phyloP scores from a whole-genome alignment of 2,888 invertebrate species.

The Linhomoeus sp. region DNA sequence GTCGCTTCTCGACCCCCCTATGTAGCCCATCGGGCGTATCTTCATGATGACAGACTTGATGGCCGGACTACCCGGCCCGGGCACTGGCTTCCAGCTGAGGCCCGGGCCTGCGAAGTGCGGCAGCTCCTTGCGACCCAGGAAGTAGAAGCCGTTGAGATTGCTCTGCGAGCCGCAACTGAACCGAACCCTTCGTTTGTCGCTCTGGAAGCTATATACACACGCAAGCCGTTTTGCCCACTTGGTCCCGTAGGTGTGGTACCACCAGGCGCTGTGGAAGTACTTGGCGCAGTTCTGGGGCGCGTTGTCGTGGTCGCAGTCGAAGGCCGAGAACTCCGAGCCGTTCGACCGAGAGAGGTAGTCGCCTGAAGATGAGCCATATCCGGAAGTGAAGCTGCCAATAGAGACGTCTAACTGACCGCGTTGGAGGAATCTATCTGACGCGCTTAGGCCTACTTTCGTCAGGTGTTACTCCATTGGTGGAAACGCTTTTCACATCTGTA shows the following conservation, averaged over 20 bases:
- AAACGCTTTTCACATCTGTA: too few species aligned
- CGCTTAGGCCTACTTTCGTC: too few species aligned
- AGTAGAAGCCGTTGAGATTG: constrained; percentile 7
- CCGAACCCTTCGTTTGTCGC: not conserved
- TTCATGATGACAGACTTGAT: constrained; percentile 3
- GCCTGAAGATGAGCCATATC: constrained; percentile 4
- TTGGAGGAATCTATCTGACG: too few species aligned
- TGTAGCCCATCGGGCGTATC: constrained; percentile 6
- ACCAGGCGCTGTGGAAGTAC: constrained; percentile 9
- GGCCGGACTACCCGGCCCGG: constrained; percentile 8
- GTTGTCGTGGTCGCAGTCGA: constrained; percentile 6
- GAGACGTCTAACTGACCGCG: too few species aligned
- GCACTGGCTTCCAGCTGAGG: constrained; percentile 7
- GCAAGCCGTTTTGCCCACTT: too few species aligned
- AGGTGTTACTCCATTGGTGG: too few species aligned
- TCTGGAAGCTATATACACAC: too few species aligned
- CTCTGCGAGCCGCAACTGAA: constrained; percentile 6
- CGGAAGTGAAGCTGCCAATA: too few species aligned
- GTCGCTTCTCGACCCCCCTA: constrained; percentile 4
- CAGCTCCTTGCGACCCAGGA: constrained; percentile 7
- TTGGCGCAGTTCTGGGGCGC: constrained; percentile 7
- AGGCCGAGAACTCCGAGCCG: constrained; percentile 5
- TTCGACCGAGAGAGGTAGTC: constrained; percentile 6
- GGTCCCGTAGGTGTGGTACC: constrained; percentile 7
- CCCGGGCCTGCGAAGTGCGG: constrained; percentile 8